These are phyloP conservation scores for Myiopsitta monachus DNA, from an alignment of 2,113 vertebrate genomes.

Conservation along the genomic window DNA sequence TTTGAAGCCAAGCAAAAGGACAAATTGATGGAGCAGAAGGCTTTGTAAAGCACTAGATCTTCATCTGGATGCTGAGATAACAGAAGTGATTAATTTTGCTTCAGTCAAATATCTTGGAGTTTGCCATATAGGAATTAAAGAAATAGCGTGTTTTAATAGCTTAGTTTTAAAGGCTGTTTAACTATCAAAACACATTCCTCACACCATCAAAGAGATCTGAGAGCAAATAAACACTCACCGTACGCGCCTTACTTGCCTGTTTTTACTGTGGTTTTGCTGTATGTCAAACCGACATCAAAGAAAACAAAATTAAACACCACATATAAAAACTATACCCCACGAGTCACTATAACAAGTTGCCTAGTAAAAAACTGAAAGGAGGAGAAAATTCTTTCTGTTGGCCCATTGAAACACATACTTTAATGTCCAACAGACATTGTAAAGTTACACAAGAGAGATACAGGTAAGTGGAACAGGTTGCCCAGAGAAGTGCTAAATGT, in stretches of 20 bases:
- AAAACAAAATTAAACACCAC: not conserved
- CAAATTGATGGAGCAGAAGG: conserved; percentile 57
- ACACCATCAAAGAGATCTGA: not conserved
- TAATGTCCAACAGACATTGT: not conserved
- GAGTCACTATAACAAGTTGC: not conserved
- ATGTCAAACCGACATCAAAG: not conserved
- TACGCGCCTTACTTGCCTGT: not conserved
- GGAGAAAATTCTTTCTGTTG: not conserved
- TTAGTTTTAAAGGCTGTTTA: not conserved
- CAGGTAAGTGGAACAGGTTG: not conserved
- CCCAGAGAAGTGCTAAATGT: not conserved
- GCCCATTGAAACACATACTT: not conserved
- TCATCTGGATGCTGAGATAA: conserved; percentile 51
- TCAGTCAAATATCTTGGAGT: conserved; percentile 8
- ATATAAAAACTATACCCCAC: not conserved
- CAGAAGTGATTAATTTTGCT: conserved; percentile 42
- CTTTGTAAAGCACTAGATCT: conserved; percentile 63
- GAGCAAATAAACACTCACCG: not conserved
- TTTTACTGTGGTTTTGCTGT: not conserved
- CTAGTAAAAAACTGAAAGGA: not conserved
- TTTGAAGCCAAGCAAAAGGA: conserved; percentile 53
- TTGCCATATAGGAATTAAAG: conserved; percentile 5
- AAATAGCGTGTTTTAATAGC: not conserved
- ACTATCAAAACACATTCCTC: conserved; percentile 7
- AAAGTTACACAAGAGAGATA: not conserved